phyloP scores from a whole-genome alignment of 2,888 invertebrate genomes.

The Nineta flava region DNA sequence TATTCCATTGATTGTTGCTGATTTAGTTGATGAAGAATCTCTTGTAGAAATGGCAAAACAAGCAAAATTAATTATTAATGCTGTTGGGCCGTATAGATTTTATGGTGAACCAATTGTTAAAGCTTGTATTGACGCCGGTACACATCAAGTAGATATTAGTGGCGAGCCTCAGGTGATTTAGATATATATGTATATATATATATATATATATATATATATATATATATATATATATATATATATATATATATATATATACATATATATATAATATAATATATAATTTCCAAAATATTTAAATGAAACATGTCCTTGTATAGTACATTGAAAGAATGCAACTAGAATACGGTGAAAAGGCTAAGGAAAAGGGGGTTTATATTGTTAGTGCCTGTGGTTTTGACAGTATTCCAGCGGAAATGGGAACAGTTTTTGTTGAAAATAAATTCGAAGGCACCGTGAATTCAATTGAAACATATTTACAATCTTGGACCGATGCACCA shows the following conservation, averaged over 20 bases:
- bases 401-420: slow-evolving; percentile 80
- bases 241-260: not conserved
- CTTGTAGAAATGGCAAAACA: slow-evolving; percentile 65
- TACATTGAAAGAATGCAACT: slow-evolving; percentile 76
- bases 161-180: slow-evolving; percentile 66
- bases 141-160: slow-evolving; percentile 84
- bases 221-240: no score
- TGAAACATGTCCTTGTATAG: slow-evolving; percentile 15
- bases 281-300: no score
- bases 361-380: slow-evolving; percentile 68
- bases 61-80: slow-evolving; percentile 71
- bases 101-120: slow-evolving; percentile 81
- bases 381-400: slow-evolving; percentile 90
- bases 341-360: slow-evolving; percentile 56
- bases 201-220: no score
- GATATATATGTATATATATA: slow-evolving; percentile 7
- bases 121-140: slow-evolving; percentile 59
- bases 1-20: slow-evolving; percentile 59
- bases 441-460: slow-evolving; percentile 67
- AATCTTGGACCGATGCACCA: slow-evolving; percentile 21
- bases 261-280: slow-evolving; percentile 23
- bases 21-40: slow-evolving; percentile 56
- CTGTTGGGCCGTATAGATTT: slow-evolving; percentile 80
- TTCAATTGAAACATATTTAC: slow-evolving; percentile 57
- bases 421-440: slow-evolving; percentile 58